Evolutionary conservation across 2,888 invertebrate species (phyloP).

Genomic region (Stegana nigrithorax): DNA sequence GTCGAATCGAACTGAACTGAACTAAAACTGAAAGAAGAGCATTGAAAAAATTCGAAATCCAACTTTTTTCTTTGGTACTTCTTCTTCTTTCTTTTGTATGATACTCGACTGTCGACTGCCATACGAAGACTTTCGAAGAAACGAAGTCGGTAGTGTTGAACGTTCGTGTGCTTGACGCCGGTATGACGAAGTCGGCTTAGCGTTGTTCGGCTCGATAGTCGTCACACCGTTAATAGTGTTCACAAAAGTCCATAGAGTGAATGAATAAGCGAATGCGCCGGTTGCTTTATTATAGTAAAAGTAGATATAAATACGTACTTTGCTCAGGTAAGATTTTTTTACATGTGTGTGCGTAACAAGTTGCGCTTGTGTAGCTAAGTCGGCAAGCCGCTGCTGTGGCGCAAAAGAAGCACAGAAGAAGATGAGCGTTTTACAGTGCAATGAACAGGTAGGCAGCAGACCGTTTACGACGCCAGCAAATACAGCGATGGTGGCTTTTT

Average conservation of each 20-base stretch:
- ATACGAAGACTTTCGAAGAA: constrained; percentile 43
- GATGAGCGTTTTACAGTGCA: neutral
- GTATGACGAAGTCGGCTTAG: constrained; percentile 4
- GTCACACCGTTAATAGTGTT: neutral
- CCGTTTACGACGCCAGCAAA: neutral
- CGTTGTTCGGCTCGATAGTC: constrained; percentile 4
- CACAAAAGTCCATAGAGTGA: neutral
- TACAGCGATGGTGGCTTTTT: neutral
- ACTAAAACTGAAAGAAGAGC: constrained; percentile 67
- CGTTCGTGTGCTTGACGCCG: neutral
- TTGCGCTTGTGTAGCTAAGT: constrained; percentile 6
- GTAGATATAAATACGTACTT: no score
- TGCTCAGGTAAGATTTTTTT: neutral
- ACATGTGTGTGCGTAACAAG: neutral
- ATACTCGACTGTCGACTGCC: constrained; percentile 28
- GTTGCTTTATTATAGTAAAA: neutral
- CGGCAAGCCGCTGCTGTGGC: neutral
- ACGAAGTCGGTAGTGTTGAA: constrained; percentile 29
- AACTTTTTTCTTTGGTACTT: constrained; percentile 48
- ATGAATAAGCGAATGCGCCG: constrained; percentile 8
- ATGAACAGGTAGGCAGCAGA: constrained; percentile 11
- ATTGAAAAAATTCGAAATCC: constrained; percentile 65
- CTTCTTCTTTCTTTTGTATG: constrained; percentile 16
- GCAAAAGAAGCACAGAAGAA: neutral
- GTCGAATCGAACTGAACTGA: constrained; percentile 61